Percentiles rank a stretch among this genome's conserved stretches.
Evolutionary conservation across 2,888 invertebrate genomes (phyloP).

Genomic region (Hyposoter dolosus): DNA sequence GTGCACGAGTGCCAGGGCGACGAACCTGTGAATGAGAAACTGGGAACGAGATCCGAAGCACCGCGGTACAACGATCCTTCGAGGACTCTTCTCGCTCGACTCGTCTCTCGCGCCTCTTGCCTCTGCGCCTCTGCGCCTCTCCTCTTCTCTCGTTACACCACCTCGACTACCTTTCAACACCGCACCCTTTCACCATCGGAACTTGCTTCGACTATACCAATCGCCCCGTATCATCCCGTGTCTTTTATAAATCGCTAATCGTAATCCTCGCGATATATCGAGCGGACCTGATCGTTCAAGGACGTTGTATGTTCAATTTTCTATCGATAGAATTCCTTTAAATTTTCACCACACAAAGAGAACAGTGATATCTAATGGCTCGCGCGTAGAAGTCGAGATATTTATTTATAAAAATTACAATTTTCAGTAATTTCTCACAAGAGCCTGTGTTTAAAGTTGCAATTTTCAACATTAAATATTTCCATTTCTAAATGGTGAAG

Average conservation of each 20-base stretch:
- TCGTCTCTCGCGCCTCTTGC: not conserved
- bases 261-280: not conserved
- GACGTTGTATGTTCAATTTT: too few species aligned
- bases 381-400: too few species aligned
- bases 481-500: too few species aligned
- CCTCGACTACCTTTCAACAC: not conserved
- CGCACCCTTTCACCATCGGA: not conserved
- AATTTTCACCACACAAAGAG: too few species aligned
- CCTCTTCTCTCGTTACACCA: not conserved
- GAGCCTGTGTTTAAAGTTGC: too few species aligned
- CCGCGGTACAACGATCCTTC: slow-evolving; percentile 23
- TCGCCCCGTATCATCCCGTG: not conserved
- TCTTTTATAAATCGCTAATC: not conserved
- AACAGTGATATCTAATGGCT: too few species aligned
- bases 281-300: not conserved
- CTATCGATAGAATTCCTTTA: too few species aligned
- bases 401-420: too few species aligned
- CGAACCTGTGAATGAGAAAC: slow-evolving; percentile 22
- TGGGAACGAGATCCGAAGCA: not conserved
- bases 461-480: too few species aligned
- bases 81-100: slow-evolving; percentile 3
- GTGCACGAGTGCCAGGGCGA: slow-evolving; percentile 20
- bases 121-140: not conserved
- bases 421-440: too few species aligned
- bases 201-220: too few species aligned